A percentile compares a stretch with the other conserved stretches of the same genome.
Conservation (phyloP, 2,797 vertebrate species). For the Dryobates pubescens region DNA sequence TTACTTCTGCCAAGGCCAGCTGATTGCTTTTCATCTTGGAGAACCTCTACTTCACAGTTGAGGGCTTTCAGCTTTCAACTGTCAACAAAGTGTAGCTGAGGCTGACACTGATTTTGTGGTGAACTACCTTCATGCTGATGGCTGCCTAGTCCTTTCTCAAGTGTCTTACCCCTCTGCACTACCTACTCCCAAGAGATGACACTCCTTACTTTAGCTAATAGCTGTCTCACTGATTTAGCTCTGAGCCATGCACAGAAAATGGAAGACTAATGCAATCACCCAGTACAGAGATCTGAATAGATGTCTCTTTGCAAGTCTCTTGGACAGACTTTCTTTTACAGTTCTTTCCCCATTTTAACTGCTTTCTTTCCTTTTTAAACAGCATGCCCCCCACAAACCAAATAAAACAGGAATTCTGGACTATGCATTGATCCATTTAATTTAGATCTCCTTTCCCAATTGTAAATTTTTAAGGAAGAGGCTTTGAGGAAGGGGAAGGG, state of each 20-base stretch:
- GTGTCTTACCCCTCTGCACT: not conserved
- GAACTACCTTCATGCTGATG: not conserved
- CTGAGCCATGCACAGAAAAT: not conserved
- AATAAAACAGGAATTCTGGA: not conserved
- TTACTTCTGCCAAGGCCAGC: not conserved
- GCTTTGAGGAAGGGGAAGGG: fast-evolving
- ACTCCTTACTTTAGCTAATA: not conserved
- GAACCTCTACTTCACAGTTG: fast-evolving
- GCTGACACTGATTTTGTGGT: fast-evolving
- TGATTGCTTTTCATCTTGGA: not conserved
- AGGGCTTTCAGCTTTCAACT: not conserved
- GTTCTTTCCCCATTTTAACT: not conserved
- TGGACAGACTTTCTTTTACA: not conserved
- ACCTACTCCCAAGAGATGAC: not conserved
- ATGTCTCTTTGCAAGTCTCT: not conserved
- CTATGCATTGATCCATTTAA: not conserved
- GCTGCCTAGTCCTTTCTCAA: not conserved
- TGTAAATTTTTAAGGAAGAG: not conserved
- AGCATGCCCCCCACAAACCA: not conserved
- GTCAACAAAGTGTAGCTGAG: not conserved
- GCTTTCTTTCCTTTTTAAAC: not conserved
- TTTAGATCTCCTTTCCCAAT: not conserved
- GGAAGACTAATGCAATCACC: not conserved
- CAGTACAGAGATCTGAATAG: not conserved
- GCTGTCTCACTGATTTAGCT: not conserved